Percentiles rank a stretch among this genome's conserved stretches.
Conservation (phyloP, 2,888 invertebrate genomes). For the Drosophila neotestacea region DNA sequence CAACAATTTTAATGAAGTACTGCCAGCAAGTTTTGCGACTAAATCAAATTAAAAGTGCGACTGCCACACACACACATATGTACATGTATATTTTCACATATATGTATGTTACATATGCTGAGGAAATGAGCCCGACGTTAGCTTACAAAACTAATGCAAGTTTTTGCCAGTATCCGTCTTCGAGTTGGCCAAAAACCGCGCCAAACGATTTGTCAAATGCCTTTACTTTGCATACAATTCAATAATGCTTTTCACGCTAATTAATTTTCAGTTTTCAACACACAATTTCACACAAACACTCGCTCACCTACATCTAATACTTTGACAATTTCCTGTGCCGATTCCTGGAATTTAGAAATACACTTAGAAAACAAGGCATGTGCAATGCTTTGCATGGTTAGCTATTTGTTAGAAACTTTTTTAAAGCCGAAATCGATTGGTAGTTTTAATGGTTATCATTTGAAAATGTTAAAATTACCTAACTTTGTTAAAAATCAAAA, state of each 20-base stretch:
- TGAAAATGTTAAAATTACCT: no score
- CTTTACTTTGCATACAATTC: slow-evolving; percentile 56
- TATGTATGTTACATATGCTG: neutral
- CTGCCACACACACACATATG: slow-evolving; percentile 32
- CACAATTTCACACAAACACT: slow-evolving; percentile 21
- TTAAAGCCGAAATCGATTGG: no score
- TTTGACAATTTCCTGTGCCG: slow-evolving; percentile 69
- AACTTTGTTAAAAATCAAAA: no score
- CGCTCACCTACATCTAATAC: slow-evolving; percentile 30
- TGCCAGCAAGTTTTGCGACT: slow-evolving; percentile 77
- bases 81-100: neutral
- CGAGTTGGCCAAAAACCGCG: slow-evolving; percentile 21
- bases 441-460: no score
- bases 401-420: no score
- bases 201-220: slow-evolving; percentile 50
- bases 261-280: slow-evolving; percentile 77
- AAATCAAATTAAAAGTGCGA: slow-evolving; percentile 76
- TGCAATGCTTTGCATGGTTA: no score
- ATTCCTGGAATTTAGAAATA: slow-evolving; percentile 27
- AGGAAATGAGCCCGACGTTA: slow-evolving; percentile 68
- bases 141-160: slow-evolving; percentile 74
- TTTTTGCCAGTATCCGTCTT: slow-evolving; percentile 55
- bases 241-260: slow-evolving; percentile 83
- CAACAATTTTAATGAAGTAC: slow-evolving; percentile 79
- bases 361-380: slow-evolving; percentile 19